Evolutionary conservation across 2,113 vertebrate species (phyloP).

Genomic region (Tapirus terrestris): DNA sequence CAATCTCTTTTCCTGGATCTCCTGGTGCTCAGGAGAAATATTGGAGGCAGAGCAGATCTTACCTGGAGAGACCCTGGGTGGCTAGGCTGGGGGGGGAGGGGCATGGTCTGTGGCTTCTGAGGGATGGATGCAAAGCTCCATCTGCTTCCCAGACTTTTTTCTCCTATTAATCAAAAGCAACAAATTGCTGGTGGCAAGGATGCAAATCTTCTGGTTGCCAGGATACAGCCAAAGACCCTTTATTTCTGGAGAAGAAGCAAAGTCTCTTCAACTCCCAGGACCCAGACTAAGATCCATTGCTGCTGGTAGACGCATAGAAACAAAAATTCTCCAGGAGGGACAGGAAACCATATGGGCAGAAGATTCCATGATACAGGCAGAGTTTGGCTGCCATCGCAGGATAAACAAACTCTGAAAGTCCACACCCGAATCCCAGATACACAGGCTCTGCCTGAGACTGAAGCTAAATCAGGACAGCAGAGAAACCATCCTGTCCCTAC

Average conservation of each 20-base stretch:
- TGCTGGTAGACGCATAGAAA: neutral
- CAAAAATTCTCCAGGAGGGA: neutral
- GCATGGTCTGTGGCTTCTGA: neutral
- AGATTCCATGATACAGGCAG: neutral
- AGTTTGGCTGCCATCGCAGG: neutral
- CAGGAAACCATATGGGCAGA: no score
- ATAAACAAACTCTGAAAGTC: neutral
- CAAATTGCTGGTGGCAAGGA: no score
- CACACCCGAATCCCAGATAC: no score
- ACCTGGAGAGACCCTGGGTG: neutral
- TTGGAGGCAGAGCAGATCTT: no score
- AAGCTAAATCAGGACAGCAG: neutral
- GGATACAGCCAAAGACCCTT: neutral
- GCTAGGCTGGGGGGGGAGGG: no score
- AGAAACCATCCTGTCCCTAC: neutral
- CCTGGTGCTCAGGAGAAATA: neutral
- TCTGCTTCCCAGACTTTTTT: neutral
- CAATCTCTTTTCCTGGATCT: neutral
- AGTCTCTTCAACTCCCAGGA: neutral
- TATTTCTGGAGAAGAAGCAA: no score
- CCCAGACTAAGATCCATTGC: no score
- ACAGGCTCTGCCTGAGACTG: neutral
- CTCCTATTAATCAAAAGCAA: neutral
- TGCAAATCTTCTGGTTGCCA: accelerated
- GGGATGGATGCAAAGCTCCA: no score